These are phyloP conservation scores for Madoqua kirkii DNA, from an alignment of 2,113 vertebrate genomes.

Conservation along the genomic window DNA sequence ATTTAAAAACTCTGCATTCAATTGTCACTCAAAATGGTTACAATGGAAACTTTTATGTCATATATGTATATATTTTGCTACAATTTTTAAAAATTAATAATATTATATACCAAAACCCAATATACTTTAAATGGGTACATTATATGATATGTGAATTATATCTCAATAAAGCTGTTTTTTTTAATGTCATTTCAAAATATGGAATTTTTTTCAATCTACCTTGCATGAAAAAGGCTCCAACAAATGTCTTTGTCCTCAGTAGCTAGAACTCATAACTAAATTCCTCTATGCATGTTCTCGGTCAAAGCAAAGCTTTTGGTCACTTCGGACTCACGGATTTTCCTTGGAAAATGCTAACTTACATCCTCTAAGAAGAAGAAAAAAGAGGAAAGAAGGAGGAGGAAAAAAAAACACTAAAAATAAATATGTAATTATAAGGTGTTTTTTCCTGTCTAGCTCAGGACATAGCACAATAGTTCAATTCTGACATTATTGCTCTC, in stretches of 20 bases:
- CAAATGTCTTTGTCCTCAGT: neutral
- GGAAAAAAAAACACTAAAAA: neutral
- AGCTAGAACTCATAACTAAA: neutral
- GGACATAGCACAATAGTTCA: neutral
- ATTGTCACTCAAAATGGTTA: neutral
- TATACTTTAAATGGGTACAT: neutral
- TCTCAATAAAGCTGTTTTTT: neutral
- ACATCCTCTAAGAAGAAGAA: neutral
- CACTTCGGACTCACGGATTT: neutral
- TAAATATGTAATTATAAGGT: neutral
- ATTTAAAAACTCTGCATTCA: neutral
- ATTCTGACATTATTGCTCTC: neutral
- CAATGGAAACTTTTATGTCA: neutral
- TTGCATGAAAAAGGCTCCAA: neutral
- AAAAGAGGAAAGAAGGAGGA: too few relatives aligned
- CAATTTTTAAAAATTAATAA: neutral
- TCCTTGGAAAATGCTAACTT: conserved; percentile 13
- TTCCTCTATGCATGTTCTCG: neutral
- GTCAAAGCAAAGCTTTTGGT: neutral
- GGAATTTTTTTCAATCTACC: neutral
- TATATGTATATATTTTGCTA: neutral
- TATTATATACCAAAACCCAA: neutral
- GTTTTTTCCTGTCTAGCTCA: neutral
- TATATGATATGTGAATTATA: neutral
- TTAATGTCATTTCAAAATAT: neutral